Evolutionary conservation across 2,888 invertebrate species (phyloP), one percentile per base, ranked within the genome.

Genomic region (Spialia ferax): DNA sequence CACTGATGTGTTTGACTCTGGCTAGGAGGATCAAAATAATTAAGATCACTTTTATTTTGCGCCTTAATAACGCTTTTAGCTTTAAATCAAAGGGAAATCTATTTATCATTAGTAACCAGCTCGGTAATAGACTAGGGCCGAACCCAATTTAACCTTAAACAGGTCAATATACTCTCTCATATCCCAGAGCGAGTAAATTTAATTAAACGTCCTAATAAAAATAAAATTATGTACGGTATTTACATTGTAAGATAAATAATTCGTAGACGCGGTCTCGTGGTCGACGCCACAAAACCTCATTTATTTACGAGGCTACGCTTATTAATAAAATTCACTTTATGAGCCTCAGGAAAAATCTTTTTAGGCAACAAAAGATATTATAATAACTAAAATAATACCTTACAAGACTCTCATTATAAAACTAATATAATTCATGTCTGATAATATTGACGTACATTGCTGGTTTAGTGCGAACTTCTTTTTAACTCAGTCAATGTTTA

Each of bases 271-370:
- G 50, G 56, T 50, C 57, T 38, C 38, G 38, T 63, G 38, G 22
- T 23, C 54, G 13, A 50, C 57, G 26, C 64, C 50, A 22, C 64
- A 22, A 50, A 57, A 52, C 35, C 56, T 57, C 32, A 22, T 38
- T 13, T 29, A 59, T 65, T 59, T 59, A 65, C 20, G 38, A 65
- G 35, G 23, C 50, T 23, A 52, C 50, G 32, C 57, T 57, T 65
- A 65, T 65, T 64, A 64, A 63, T 64, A 57, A 50, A 65, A 65
- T 48, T 42, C 26, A 20, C 38, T 56, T 64, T 65, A 26, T 50
- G 38, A 26, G 64, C 57, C 38, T 64, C 57, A 50, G 20, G 42
- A 64, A 59, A 57, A 65, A 50, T 29, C 48, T 23, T 32, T 10
- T 6, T 6, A 42, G 54, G 11, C 8, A 38, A 38, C 38, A n/a